phyloP scores from a whole-genome alignment of 2,797 vertebrate genomes.

The Limnodromus scolopaceus region DNA sequence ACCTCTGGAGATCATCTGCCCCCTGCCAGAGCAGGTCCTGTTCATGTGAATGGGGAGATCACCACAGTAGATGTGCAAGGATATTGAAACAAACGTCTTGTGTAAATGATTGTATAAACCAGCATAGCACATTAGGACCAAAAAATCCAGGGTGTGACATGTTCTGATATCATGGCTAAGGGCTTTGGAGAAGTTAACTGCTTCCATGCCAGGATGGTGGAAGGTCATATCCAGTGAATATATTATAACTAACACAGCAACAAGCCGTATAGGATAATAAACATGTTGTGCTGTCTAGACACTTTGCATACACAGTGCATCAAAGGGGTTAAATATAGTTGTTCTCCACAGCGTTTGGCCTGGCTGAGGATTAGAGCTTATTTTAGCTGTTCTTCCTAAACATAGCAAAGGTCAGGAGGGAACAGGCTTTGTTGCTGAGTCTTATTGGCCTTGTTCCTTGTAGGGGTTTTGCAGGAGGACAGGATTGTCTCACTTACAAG shows the following conservation, averaged over 20 bases:
- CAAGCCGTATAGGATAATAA: not conserved
- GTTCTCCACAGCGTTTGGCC: conserved; percentile 41
- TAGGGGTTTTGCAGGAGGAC: conserved; percentile 18
- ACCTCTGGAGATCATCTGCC: no score
- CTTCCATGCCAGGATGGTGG: not conserved
- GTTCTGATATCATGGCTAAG: not conserved
- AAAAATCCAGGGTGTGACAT: not conserved
- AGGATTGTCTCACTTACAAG: conserved; percentile 63
- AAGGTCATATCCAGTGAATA: not conserved
- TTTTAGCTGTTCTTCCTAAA: conserved; percentile 72
- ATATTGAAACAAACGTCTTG: not conserved
- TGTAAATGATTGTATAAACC: not conserved
- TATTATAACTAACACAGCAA: not conserved
- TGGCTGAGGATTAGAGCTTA: conserved; percentile 63
- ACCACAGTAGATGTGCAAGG: not conserved
- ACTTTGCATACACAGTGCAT: not conserved
- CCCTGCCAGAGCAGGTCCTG: no score
- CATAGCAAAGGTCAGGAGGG: conserved; percentile 61
- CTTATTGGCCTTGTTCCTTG: conserved; percentile 39
- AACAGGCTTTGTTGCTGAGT: conserved; percentile 48
- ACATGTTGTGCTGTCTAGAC: not conserved
- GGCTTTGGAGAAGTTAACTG: not conserved
- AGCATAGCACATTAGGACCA: not conserved
- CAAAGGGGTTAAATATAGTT: conserved; percentile 53
- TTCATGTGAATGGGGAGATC: not conserved